Evolutionary conservation across 1,140 invertebrate genomes (phyloP), one percentile per base, ranked within the genome.

Genomic region (Coboldia fuscipes): DNA sequence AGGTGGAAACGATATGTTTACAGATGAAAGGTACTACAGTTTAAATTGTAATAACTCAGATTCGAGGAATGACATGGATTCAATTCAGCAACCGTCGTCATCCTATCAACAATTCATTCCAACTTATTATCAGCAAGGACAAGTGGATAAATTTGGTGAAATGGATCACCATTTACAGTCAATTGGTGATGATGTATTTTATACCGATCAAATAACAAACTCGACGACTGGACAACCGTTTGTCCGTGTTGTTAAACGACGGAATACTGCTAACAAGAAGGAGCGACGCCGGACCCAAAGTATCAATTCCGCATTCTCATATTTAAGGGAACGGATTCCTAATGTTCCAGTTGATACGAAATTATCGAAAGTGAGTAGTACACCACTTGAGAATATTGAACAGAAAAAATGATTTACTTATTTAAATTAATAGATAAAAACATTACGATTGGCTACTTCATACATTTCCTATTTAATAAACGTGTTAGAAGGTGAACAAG

Each of bases 311-410:
- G 90, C 89, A 0, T 97, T 94, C 48, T 75, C 84, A 1, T 77
- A 86, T 47, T 61, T 96, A 0, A 57, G 90, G 3, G 85, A 90
- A 37, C 84, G 85, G 51, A 96, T 97, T 44, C 92, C 92, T 0
- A 93, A 94, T 47, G 88, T 96, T 5, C 89, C 89, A 1, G 72
- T 80, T 0, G 90, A 96, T 50, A 96, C 89, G 0, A 96, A 96
- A 58, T 55, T 93, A 30, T 85, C 81, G 7, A 89, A 90, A 57
- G 68, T 71, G 51, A 56, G 48, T 39, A 38, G 22, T 8, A 9
- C 18, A 34, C n/a, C n/a, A n/a, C 14, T 27, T 27, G 4, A n/a
- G 4, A 3, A 12, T n/a, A 27, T 4, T 27, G 4, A 10, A 27
- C 12, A 4, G 3, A 27, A 27, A 27, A 27, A n/a, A 3, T 27